Evolutionary conservation across 2,797 vertebrate genomes (phyloP), one percentile per base, ranked within the genome.

Genomic region (Lagodon rhomboides): DNA sequence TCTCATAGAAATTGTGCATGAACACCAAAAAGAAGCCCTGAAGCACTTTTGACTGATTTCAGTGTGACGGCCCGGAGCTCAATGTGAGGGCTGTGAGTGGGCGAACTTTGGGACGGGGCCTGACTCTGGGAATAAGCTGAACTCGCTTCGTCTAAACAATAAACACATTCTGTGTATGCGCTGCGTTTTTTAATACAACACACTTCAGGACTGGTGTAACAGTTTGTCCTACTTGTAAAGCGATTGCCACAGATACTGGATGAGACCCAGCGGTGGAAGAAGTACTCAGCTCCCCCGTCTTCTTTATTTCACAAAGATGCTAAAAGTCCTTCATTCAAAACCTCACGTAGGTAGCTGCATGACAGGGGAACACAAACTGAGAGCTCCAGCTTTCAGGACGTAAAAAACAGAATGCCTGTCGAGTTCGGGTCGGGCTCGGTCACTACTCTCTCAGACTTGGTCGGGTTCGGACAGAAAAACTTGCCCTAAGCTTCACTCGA

Each of bases 161-260:
- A 69, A 80, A 75, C 50, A 62, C 27, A 41, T 53, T 1, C 44
- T 60, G 77, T 71, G 41, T 73, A 53, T 34, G 20, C 23, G 46
- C 25, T 38, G 43, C 18, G 10, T 74, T 68, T 67, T 38, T 20
- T 58, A 30, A 64, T 56, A 43, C 46, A 77, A 80, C 69, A 75
- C 68, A 65, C 59, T 72, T 69, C 20, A 70, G 68, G 41, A 69
- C 20, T 1, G 55, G 25, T 63, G 44, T 64, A 84, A 84, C 60
- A 82, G 68, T 78, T 78, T 73, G 27, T 53, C 64, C 30, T 15
- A 27, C 61, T 60, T 73, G 41, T 41, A 8, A 74, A 61, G 16
- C 1, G 4, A 43, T 43, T 50, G 51, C 25, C 12, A 66, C 59
- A 66, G 16, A 63, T 10, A 17, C 18, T 17, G 41, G 53, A 17